Conservation (phyloP, 2,888 invertebrate genomes). For the Pogonocherus hispidulus region DNA sequence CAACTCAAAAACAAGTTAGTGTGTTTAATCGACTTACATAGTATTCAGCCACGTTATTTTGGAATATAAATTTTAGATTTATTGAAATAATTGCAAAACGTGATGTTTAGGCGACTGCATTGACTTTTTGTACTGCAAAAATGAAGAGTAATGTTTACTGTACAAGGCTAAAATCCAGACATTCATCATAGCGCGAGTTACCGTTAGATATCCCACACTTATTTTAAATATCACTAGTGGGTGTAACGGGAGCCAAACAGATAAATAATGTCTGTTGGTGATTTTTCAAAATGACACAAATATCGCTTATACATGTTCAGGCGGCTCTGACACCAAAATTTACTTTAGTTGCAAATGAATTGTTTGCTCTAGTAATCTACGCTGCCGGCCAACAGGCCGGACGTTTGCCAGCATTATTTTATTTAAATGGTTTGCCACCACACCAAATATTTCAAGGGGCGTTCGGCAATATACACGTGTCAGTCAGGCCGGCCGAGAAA, state of each 20-base stretch:
- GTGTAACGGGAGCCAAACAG: constrained; percentile 34
- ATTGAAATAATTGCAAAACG: too few relatives aligned
- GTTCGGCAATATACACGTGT: constrained; percentile 28
- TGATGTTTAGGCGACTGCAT: too few relatives aligned
- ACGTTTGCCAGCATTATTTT: constrained; percentile 51
- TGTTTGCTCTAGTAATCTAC: constrained; percentile 59
- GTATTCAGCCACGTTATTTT: too few relatives aligned
- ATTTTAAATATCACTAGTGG: constrained; percentile 41
- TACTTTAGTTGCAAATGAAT: constrained; percentile 59
- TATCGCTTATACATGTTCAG: constrained; percentile 48
- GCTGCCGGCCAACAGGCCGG: constrained; percentile 38
- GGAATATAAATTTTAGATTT: too few relatives aligned
- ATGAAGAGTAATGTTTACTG: not conserved
- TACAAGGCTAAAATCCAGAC: not conserved
- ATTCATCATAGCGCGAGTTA: not conserved
- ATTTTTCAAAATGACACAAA: constrained; percentile 56
- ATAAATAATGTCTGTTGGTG: constrained; percentile 44
- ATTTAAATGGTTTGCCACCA: constrained; percentile 46
- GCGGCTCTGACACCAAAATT: constrained; percentile 52
- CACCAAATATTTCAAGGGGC: constrained; percentile 33
- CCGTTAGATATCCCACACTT: constrained; percentile 33
- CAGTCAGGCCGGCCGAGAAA: constrained; percentile 22
- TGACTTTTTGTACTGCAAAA: too few relatives aligned
- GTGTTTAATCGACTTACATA: too few relatives aligned
- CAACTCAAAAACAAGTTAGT: too few relatives aligned